Conservation (phyloP, 2,113 vertebrate genomes). For the Agelaius tricolor region DNA sequence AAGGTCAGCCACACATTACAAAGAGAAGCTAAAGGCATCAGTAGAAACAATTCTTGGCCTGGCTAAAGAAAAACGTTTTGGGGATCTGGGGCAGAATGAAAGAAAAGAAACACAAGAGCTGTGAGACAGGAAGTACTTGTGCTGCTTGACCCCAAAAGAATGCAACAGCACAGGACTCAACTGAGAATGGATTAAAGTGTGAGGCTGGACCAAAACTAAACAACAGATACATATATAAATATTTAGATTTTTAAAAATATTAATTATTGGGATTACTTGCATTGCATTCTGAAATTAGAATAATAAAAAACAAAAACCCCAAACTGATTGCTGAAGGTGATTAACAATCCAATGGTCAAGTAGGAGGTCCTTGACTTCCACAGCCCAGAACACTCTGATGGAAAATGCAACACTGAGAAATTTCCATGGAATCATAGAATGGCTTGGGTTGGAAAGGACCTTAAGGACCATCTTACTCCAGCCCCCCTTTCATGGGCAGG, state of each 20-base stretch:
- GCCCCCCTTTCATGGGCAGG: fast-evolving
- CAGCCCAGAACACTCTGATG: background rate
- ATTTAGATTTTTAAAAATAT: too few species aligned
- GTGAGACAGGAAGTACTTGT: background rate
- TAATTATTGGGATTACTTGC: background rate
- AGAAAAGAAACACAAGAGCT: background rate
- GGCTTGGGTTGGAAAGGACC: background rate
- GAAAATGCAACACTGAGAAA: background rate
- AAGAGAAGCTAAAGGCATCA: background rate
- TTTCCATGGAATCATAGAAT: background rate
- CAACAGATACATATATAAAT: too few species aligned
- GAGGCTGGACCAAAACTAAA: background rate
- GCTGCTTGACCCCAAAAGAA: background rate
- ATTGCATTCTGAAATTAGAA: background rate
- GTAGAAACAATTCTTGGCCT: background rate
- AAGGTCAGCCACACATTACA: background rate
- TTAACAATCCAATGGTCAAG: background rate
- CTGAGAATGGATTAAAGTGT: background rate
- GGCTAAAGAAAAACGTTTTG: background rate
- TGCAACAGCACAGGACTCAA: background rate
- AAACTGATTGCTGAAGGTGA: background rate
- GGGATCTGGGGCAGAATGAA: background rate
- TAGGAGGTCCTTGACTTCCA: background rate
- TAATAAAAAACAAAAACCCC: background rate
- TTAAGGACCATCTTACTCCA: background rate